These are phyloP conservation scores for Heteromurus nitidus DNA, from an alignment of 2,888 invertebrate genomes.

Conservation along the genomic window DNA sequence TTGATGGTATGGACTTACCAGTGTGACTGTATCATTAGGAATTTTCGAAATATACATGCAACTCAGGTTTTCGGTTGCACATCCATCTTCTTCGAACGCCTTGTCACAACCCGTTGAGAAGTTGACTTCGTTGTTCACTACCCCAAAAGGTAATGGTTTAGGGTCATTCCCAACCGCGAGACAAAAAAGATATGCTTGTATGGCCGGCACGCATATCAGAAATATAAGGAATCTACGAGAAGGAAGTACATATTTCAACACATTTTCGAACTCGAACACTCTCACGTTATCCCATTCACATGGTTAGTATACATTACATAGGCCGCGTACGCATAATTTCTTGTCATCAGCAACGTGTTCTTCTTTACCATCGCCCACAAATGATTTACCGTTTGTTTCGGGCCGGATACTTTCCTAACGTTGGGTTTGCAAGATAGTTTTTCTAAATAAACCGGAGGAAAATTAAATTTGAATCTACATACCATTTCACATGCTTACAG, in stretches of 20 bases:
- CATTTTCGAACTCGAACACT: no score
- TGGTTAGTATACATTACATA: background rate
- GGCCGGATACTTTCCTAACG: background rate
- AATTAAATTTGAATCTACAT: background rate
- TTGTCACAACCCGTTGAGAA: background rate
- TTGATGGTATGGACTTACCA: background rate
- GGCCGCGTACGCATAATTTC: constrained; percentile 49
- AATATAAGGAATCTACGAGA: constrained; percentile 55
- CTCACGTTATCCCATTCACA: no score
- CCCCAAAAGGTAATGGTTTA: constrained; percentile 41
- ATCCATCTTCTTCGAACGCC: constrained; percentile 22
- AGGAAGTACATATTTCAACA: background rate
- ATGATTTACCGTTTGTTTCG: constrained; percentile 12
- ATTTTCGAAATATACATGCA: constrained; percentile 55
- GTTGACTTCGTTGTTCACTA: constrained; percentile 62
- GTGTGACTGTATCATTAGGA: constrained; percentile 37
- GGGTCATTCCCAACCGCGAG: constrained; percentile 63
- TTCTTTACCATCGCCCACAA: constrained; percentile 33
- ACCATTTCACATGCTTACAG: background rate
- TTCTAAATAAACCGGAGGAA: background rate
- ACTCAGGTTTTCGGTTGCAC: constrained; percentile 44
- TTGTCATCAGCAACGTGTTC: constrained; percentile 47
- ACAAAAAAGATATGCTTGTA: constrained; percentile 50
- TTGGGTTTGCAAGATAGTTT: background rate
- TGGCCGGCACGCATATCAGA: constrained; percentile 53